Evolutionary conservation across 2,888 invertebrate genomes (phyloP).

Genomic region (Drosophila planitibia): DNA sequence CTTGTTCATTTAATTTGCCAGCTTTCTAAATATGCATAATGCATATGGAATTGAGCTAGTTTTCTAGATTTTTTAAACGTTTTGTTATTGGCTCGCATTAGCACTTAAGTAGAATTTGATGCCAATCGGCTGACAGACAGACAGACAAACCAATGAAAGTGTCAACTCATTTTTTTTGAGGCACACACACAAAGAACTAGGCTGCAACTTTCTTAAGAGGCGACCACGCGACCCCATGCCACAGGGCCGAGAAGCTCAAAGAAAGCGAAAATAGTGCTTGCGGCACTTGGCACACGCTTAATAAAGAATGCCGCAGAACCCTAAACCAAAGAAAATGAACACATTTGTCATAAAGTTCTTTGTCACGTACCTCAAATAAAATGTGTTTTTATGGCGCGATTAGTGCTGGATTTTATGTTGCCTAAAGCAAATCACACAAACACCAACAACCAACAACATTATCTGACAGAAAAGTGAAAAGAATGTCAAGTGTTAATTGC

Average conservation of each 20-base stretch:
- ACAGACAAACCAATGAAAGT: slow-evolving; percentile 57
- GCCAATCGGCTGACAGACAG: slow-evolving; percentile 45
- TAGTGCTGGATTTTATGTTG: slow-evolving; percentile 66
- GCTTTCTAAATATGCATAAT: slow-evolving; percentile 63
- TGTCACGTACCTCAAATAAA: slow-evolving; percentile 75
- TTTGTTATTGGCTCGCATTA: slow-evolving; percentile 75
- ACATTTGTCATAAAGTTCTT: slow-evolving; percentile 63
- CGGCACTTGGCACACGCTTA: slow-evolving; percentile 56
- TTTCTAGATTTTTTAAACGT: slow-evolving; percentile 70
- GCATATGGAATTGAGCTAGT: slow-evolving; percentile 64
- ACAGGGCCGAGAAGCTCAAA: slow-evolving; percentile 34
- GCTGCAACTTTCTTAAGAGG: slow-evolving; percentile 56
- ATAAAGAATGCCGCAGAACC: slow-evolving; percentile 38
- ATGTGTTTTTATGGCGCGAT: slow-evolving; percentile 78
- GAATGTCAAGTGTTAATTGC: slow-evolving; percentile 81
- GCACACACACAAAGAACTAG: slow-evolving; percentile 37
- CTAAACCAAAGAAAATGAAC: slow-evolving; percentile 24
- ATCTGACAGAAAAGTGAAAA: slow-evolving; percentile 65
- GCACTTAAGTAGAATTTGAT: slow-evolving; percentile 76
- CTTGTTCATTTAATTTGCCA: slow-evolving; percentile 62
- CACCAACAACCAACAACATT: slow-evolving; percentile 38
- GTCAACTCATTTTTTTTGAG: slow-evolving; percentile 43
- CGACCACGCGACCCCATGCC: slow-evolving; percentile 14
- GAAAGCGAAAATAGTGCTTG: slow-evolving; percentile 68
- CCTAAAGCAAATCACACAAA: slow-evolving; percentile 66